These are phyloP conservation scores for Hyphantria cunea DNA, from an alignment of 1,140 invertebrate genomes.

Conservation along the genomic window DNA sequence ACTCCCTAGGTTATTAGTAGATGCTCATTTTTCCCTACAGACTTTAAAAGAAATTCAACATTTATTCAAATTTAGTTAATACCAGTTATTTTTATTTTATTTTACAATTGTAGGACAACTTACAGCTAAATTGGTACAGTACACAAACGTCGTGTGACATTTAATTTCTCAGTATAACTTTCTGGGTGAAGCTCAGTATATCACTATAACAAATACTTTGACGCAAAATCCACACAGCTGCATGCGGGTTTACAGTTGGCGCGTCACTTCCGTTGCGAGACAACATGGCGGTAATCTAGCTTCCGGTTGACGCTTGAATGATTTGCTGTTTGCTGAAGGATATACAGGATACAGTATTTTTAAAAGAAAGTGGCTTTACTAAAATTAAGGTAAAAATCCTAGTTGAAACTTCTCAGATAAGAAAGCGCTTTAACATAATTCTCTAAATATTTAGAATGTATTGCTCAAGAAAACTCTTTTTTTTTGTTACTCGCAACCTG, in stretches of 20 bases:
- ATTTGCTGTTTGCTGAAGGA: slow-evolving; percentile 3
- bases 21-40: too few relatives aligned
- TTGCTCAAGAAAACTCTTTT: too few relatives aligned
- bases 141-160: too few relatives aligned
- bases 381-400: neutral
- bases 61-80: too few relatives aligned
- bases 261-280: slow-evolving; percentile 19
- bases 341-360: slow-evolving; percentile 2
- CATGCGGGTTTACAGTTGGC: slow-evolving; percentile 7
- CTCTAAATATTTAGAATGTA: neutral
- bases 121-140: too few relatives aligned
- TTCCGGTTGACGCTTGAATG: slow-evolving; percentile 15
- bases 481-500: too few relatives aligned
- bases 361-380: neutral
- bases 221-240: slow-evolving; percentile 13
- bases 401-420: neutral
- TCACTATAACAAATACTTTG: slow-evolving; percentile 11
- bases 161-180: neutral
- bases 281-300: slow-evolving; percentile 22
- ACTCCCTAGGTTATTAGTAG: too few relatives aligned
- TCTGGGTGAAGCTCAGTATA: neutral
- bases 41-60: too few relatives aligned
- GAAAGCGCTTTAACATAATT: neutral
- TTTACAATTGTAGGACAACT: too few relatives aligned
- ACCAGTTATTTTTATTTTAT: too few relatives aligned